Evolutionary conservation across 2,888 invertebrate genomes (phyloP), one percentile per base, ranked within the genome.

Genomic region (Drosophila infuscata): DNA sequence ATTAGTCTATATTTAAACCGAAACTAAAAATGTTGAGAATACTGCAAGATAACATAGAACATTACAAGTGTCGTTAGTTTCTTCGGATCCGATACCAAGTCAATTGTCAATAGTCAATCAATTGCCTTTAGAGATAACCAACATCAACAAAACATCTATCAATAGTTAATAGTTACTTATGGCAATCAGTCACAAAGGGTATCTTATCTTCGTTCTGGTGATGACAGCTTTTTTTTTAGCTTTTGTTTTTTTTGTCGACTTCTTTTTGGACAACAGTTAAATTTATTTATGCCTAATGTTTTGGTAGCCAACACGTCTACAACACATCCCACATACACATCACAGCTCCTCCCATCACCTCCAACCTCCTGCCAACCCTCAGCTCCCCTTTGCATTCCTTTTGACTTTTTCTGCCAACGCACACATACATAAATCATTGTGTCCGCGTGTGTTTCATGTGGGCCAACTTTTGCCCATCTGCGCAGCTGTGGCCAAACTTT

Each of bases 281-380:
- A 88, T 85, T 89, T 88, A 88, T 90, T 88, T 88, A 82, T 79
- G 77, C 76, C 64, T 73, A 74, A 74, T 77, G 68, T 79, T 84
- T 70, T 76, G 75, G 35, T 64, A 65, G 80, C 64, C 80, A 67
- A 75, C 67, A 77, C 79, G 66, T 74, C 67, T 58, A 33, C 72
- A 59, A 32, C 56, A 32, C 56, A 20, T 29, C 35, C 62, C 53
- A 41, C 3, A 20, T 25, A 38, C 30, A 36, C 36, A 36, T 43
- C 41, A n/a, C 41, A n/a, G 12, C 25, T 1, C 0, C 25, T 4
- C 3, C 6, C 6, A 32, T 29, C 12, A 20, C 6, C 17, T 35
- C 36, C 57, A 9, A 2, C 3, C 41, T 12, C 25, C 25, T 41
- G 11, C 3, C 30, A 36, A 11, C 29, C 4, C 33, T 15, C 25